Conservation (phyloP, 2,888 invertebrate genomes). For the Yponomeuta evonymella region DNA sequence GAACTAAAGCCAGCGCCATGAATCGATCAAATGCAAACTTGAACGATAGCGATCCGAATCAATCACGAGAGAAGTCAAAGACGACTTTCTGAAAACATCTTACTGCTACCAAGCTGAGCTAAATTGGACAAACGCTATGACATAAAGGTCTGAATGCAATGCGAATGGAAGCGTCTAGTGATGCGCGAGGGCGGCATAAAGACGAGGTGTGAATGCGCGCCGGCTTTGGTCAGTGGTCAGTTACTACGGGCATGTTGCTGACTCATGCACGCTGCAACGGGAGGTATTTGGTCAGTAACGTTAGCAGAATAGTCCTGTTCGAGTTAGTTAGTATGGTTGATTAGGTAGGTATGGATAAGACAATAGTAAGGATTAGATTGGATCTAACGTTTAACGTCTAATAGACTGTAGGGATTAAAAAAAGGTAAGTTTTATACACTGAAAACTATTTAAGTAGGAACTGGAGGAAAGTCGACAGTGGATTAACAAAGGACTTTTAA, state of each 20-base stretch:
- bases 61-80: too few species aligned
- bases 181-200: slow-evolving; percentile 33
- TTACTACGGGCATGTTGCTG: background rate
- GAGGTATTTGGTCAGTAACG: background rate
- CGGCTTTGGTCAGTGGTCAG: slow-evolving; percentile 10
- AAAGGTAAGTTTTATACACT: too few species aligned
- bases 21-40: too few species aligned
- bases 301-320: background rate
- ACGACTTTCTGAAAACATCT: background rate
- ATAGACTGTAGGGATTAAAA: too few species aligned
- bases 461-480: too few species aligned
- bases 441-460: background rate
- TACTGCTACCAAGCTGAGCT: background rate
- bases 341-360: background rate
- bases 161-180: slow-evolving; percentile 30
- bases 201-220: slow-evolving; percentile 19
- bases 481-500: too few species aligned
- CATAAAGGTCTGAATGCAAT: slow-evolving; percentile 26
- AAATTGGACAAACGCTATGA: slow-evolving; percentile 16
- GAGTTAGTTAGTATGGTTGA: background rate
- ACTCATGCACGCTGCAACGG: slow-evolving; percentile 16
- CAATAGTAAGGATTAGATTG: too few species aligned
- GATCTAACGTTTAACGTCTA: too few species aligned
- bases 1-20: too few species aligned
- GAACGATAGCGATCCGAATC: too few species aligned